phyloP scores from a whole-genome alignment of 2,888 invertebrate species.

The Lithophane semibrunnea region DNA sequence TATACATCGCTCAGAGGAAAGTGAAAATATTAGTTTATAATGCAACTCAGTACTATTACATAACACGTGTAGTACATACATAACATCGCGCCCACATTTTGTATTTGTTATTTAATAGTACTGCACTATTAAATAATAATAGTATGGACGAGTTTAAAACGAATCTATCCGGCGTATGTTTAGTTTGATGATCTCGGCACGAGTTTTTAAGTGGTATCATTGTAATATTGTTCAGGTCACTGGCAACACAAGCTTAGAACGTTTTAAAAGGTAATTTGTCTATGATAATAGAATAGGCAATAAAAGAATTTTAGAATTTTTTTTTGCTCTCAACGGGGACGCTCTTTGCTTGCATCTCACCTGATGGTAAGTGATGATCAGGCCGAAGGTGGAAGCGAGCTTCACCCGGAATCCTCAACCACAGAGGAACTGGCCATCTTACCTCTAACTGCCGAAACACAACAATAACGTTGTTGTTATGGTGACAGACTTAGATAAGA shows the following conservation, averaged over 20 bases:
- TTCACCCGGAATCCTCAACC: too few species aligned
- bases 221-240: constrained; percentile 30
- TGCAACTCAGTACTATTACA: neutral
- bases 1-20: constrained; percentile 14
- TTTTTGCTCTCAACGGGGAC: too few species aligned
- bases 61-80: too few species aligned
- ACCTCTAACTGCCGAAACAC: too few species aligned
- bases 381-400: too few species aligned
- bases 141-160: constrained; percentile 28
- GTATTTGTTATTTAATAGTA: constrained; percentile 11
- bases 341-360: too few species aligned
- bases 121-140: constrained; percentile 9
- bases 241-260: neutral
- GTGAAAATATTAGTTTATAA: constrained; percentile 11
- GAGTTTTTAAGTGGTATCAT: constrained; percentile 13
- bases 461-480: too few species aligned
- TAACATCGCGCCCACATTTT: neutral
- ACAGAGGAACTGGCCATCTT: too few species aligned
- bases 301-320: neutral
- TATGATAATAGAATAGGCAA: neutral
- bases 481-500: too few species aligned
- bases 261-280: neutral
- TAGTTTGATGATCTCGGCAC: constrained; percentile 52
- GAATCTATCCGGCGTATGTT: constrained; percentile 30
- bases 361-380: too few species aligned